Evolutionary conservation across 2,113 vertebrate species (phyloP).

Genomic region (Hippocampus abdominalis): DNA sequence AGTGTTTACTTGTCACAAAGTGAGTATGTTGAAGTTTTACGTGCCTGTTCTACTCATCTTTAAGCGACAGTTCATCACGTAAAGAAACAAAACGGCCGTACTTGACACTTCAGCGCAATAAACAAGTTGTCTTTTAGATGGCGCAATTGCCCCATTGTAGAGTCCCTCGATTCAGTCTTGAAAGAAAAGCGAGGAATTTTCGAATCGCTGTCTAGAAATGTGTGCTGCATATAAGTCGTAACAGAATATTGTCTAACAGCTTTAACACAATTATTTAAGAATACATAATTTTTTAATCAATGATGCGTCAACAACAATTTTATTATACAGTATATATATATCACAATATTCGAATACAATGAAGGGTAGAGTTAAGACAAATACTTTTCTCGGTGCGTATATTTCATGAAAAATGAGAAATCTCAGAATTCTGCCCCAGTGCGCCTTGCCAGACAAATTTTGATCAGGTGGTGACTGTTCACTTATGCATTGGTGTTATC

Average conservation of each 20-base stretch:
- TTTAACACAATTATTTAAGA: background rate
- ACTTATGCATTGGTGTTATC: slow-evolving; percentile 52
- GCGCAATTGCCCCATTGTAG: slow-evolving; percentile 22
- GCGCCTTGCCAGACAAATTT: slow-evolving; percentile 25
- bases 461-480: slow-evolving; percentile 51
- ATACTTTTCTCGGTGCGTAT: background rate
- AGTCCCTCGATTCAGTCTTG: background rate
- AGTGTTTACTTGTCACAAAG: background rate
- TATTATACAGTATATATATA: background rate
- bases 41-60: background rate
- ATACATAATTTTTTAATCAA: background rate
- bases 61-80: background rate
- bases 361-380: background rate
- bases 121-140: slow-evolving; percentile 38
- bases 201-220: background rate
- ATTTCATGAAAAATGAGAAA: too few species aligned
- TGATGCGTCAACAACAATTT: background rate
- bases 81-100: accelerated
- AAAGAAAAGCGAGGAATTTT: background rate
- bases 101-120: slow-evolving; percentile 10
- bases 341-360: background rate
- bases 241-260: background rate
- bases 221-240: background rate
- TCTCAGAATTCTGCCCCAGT: background rate
- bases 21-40: too few species aligned